Conservation (phyloP, 1,140 invertebrate genomes). For the Oryzaephilus surinamensis region DNA sequence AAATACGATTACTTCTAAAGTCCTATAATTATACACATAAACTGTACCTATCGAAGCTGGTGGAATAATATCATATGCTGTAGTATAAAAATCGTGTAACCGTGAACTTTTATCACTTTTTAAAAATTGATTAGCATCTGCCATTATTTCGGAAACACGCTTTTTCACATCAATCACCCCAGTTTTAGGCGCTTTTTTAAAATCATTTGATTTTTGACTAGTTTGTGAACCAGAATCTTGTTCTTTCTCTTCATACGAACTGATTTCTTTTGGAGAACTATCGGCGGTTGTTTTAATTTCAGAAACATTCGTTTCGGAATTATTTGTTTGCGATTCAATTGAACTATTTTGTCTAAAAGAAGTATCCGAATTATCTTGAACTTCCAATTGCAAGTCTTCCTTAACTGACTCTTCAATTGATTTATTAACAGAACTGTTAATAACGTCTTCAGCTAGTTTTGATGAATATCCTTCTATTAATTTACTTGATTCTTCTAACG, state of each 20-base stretch:
- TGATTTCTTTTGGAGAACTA: background rate
- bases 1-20: too few relatives aligned
- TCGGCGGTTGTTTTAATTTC: background rate
- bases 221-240: background rate
- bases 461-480: too few relatives aligned
- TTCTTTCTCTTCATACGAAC: background rate
- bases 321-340: too few relatives aligned
- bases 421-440: too few relatives aligned
- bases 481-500: too few relatives aligned
- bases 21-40: background rate
- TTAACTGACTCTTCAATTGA: too few relatives aligned
- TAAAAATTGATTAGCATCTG: slow-evolving; percentile 17
- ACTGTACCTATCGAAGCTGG: slow-evolving; percentile 3
- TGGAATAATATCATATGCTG: slow-evolving; percentile 25
- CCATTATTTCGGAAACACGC: slow-evolving; percentile 29
- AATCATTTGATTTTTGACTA: slow-evolving; percentile 1
- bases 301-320: background rate
- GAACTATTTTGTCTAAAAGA: too few relatives aligned
- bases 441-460: too few relatives aligned
- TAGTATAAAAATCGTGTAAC: slow-evolving; percentile 30
- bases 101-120: slow-evolving; percentile 28
- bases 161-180: slow-evolving; percentile 30
- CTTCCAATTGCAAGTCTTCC: too few relatives aligned
- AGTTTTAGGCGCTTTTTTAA: too few relatives aligned
- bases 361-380: too few relatives aligned